These are phyloP conservation scores for Coracopsis vasa DNA, from an alignment of 2,113 vertebrate genomes.

Conservation along the genomic window DNA sequence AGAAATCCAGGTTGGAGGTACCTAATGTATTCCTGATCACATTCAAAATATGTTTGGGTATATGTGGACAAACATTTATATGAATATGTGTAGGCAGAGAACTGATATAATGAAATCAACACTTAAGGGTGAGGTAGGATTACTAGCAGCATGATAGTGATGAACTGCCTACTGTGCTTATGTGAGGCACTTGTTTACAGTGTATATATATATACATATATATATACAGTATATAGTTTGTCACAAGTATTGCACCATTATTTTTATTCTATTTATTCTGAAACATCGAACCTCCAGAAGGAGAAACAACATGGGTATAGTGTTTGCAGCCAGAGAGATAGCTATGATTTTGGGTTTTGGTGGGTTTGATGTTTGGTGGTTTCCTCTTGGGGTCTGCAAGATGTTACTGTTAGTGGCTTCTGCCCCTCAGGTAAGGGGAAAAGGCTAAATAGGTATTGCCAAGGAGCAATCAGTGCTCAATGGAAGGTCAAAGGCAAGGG, in stretches of 20 bases:
- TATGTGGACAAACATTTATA: not conserved
- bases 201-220: not conserved
- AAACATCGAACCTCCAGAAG: not conserved
- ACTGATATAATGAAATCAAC: not conserved
- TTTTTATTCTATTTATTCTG: not conserved
- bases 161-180: not conserved
- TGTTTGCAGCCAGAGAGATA: not conserved
- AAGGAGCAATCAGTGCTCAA: fast-evolving
- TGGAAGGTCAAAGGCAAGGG: not conserved
- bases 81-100: not conserved
- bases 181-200: not conserved
- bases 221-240: not conserved
- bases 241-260: not conserved
- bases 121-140: not conserved
- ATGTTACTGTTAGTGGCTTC: not conserved
- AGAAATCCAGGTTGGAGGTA: not conserved
- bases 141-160: not conserved
- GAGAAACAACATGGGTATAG: not conserved
- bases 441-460: not conserved
- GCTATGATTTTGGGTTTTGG: fast-evolving
- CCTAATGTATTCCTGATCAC: not conserved
- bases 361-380: not conserved
- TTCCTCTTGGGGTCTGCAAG: not conserved
- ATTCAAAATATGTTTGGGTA: not conserved
- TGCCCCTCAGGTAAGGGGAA: not conserved